These are phyloP conservation scores for Arothron firmamentum DNA, from an alignment of 2,113 vertebrate genomes.

Conservation along the genomic window DNA sequence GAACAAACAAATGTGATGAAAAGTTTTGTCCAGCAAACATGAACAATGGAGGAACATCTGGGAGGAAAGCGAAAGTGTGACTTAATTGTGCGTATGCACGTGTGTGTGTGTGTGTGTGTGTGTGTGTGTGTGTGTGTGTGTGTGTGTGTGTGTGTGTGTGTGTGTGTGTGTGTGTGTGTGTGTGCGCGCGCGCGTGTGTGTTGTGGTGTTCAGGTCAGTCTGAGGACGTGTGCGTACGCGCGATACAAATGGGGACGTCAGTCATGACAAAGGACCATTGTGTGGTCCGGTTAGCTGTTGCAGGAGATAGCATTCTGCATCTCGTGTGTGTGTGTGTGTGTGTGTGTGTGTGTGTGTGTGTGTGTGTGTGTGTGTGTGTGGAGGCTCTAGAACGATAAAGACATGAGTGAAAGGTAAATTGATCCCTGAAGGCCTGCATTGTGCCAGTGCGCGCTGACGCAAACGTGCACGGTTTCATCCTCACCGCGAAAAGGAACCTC, in stretches of 20 bases:
- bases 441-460: conserved; percentile 16
- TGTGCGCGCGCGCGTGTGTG: background rate
- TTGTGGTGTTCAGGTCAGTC: background rate
- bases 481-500: too few relatives aligned
- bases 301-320: conserved; percentile 30
- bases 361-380: conserved; percentile 34
- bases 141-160: too few relatives aligned
- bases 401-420: conserved; percentile 52
- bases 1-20: background rate
- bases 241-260: conserved; percentile 14
- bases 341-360: conserved; percentile 33
- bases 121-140: too few relatives aligned
- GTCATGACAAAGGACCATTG: conserved; percentile 42
- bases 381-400: conserved; percentile 54
- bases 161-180: too few relatives aligned
- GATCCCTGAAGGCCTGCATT: conserved; percentile 55
- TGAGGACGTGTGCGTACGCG: background rate
- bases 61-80: background rate
- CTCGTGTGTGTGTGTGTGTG: background rate
- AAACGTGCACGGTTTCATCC: background rate
- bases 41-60: background rate
- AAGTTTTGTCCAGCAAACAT: background rate
- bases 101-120: background rate
- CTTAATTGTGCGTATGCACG: background rate
- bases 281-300: conserved; percentile 35